phyloP scores from a whole-genome alignment of 2,113 vertebrate species.

The Malurus cyaneus region DNA sequence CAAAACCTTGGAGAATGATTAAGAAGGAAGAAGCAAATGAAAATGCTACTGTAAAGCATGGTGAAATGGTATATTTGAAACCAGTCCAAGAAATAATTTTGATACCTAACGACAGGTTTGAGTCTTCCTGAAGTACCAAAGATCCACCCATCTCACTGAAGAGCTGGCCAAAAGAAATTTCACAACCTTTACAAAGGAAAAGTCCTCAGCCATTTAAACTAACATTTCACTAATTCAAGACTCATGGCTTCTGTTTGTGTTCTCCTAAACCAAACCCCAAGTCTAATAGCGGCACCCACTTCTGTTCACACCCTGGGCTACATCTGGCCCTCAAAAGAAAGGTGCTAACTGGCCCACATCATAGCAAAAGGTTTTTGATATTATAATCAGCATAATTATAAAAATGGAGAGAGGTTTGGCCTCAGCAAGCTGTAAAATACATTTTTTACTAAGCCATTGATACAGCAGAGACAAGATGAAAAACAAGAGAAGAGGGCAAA shows the following conservation, averaged over 20 bases:
- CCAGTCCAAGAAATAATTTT: background rate
- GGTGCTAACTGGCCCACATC: background rate
- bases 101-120: background rate
- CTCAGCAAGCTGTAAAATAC: background rate
- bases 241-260: background rate
- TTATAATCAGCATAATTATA: conserved; percentile 4
- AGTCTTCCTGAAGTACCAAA: background rate
- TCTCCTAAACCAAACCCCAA: background rate
- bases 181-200: background rate
- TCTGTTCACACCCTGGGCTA: background rate
- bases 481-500: conserved; percentile 38
- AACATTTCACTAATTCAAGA: background rate
- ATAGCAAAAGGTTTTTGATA: background rate
- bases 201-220: background rate
- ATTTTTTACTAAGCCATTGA: conserved; percentile 32
- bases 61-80: background rate
- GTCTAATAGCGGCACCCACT: background rate
- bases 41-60: background rate
- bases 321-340: background rate
- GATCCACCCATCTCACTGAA: background rate
- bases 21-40: background rate
- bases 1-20: background rate
- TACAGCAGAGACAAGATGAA: conserved; percentile 27
- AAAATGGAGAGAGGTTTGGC: background rate
- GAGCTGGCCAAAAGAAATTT: background rate